These are phyloP conservation scores for Eutrigla gurnardus DNA, from an alignment of 2,797 vertebrate species.

Conservation along the genomic window DNA sequence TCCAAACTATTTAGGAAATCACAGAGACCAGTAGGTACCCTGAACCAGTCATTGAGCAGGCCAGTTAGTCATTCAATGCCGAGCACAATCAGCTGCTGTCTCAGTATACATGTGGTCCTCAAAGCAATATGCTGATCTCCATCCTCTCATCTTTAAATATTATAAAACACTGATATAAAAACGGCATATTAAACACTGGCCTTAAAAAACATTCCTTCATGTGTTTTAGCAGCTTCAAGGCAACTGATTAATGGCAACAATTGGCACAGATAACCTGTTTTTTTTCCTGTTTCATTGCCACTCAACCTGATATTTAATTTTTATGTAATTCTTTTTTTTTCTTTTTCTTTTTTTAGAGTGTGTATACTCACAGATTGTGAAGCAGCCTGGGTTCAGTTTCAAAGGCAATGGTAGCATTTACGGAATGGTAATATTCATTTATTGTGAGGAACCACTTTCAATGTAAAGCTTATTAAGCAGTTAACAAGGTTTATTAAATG, in stretches of 20 bases:
- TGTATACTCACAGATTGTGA: not conserved
- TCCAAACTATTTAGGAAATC: too few species aligned
- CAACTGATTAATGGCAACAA: constrained; percentile 17
- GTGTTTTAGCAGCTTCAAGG: constrained; percentile 14
- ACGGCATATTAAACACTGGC: constrained; percentile 8
- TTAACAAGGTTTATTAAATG: constrained; percentile 30
- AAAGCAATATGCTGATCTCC: constrained; percentile 17
- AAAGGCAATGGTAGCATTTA: constrained; percentile 12
- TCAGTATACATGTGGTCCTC: not conserved
- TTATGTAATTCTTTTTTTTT: too few species aligned
- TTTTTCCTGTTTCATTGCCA: constrained; percentile 13
- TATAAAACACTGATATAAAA: too few species aligned
- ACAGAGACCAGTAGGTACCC: too few species aligned
- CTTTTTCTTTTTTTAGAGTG: not conserved
- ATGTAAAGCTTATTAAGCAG: constrained; percentile 13
- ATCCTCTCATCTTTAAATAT: constrained; percentile 22
- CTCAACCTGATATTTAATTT: not conserved
- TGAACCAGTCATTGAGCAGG: too few species aligned
- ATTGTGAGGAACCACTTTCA: constrained; percentile 2
- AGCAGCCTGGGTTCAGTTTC: constrained; percentile 9
- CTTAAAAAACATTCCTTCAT: constrained; percentile 13
- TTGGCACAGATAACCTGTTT: not conserved
- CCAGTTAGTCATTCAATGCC: constrained; percentile 1
- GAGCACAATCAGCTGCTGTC: constrained; percentile 55
- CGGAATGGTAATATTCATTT: not conserved